Conservation (phyloP, 2,888 invertebrate genomes). For the Empis livida region DNA sequence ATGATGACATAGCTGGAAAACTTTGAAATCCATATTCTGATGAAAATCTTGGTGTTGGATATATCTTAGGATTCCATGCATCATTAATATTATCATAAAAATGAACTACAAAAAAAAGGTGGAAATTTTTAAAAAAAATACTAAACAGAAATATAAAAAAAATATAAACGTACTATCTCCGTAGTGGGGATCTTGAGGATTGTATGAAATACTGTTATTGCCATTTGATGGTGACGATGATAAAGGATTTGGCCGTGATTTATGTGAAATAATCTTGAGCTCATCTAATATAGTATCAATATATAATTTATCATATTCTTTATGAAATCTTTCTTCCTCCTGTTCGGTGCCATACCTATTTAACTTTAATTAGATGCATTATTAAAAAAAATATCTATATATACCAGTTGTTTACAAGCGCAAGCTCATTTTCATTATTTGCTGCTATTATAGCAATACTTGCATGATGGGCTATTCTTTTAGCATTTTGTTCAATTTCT, state of each 20-base stretch:
- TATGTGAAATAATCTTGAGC: slow-evolving; percentile 33
- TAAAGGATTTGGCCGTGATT: slow-evolving; percentile 37
- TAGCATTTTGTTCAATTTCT: slow-evolving; percentile 72
- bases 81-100: slow-evolving; percentile 76
- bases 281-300: slow-evolving; percentile 58
- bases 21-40: slow-evolving; percentile 97
- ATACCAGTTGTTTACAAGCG: slow-evolving; percentile 66
- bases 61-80: slow-evolving; percentile 66
- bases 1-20: slow-evolving; percentile 58
- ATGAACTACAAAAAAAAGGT: slow-evolving; percentile 47
- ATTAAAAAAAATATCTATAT: background rate
- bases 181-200: slow-evolving; percentile 66
- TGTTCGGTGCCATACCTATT: slow-evolving; percentile 44
- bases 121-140: background rate
- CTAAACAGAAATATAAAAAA: background rate
- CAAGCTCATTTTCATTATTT: slow-evolving; percentile 95
- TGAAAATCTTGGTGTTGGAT: slow-evolving; percentile 72
- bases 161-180: slow-evolving; percentile 58
- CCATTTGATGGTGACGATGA: slow-evolving; percentile 92
- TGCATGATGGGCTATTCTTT: slow-evolving; percentile 72
- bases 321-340: slow-evolving; percentile 44
- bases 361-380: no score
- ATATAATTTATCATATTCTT: slow-evolving; percentile 75
- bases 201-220: slow-evolving; percentile 50
- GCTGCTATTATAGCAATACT: slow-evolving; percentile 85